Evolutionary conservation across 2,113 vertebrate genomes (phyloP), one percentile per base, ranked within the genome.

Genomic region (Chaetodon trifascialis): DNA sequence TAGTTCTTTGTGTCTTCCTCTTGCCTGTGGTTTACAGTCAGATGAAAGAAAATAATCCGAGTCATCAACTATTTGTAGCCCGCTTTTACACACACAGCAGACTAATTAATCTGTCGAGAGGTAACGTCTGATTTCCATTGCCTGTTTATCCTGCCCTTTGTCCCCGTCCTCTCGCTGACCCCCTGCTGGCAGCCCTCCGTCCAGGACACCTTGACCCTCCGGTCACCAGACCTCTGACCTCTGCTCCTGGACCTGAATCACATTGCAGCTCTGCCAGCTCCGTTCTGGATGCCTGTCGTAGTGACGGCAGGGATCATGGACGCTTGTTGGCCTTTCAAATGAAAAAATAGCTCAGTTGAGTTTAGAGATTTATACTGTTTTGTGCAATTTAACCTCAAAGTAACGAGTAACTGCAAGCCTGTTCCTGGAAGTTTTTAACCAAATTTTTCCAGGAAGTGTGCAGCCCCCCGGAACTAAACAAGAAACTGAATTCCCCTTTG

Each of bases 191-290:
- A 6, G 52, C 76, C 46, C 46, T 73, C 68, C 88, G 87, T 73
- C 80, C 62, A 56, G 7, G 51, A 69, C 55, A 65, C 52, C 77
- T 36, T 86, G 78, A 86, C 54, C 84, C 62, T n/a, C 46, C 73
- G 47, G 51, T 81, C 80, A 66, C 54, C 15, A 63, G 76, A 83
- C 60, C 49, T 17, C 54, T 77, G 77, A 91, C 81, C 84, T 86
- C 42, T 79, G 80, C 34, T 59, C 84, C 65, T 21, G 82, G 82
- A 68, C 79, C 85, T 36, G 11, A 59, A 66, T 55, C 69, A 0
- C 56, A 23, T 49, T 54, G 11, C 52, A 51, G 23, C 73, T 58
- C 34, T 68, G 54, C 46, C 68, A 82, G 17, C 34, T 73, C 62
- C 19, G 7, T 44, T 74, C 38, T 60, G 47, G 52, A 21, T 52